Percentiles rank a stretch among this genome's conserved stretches.
Evolutionary conservation across 2,888 invertebrate species (phyloP).

Genomic region (Osmoderma eremita): DNA sequence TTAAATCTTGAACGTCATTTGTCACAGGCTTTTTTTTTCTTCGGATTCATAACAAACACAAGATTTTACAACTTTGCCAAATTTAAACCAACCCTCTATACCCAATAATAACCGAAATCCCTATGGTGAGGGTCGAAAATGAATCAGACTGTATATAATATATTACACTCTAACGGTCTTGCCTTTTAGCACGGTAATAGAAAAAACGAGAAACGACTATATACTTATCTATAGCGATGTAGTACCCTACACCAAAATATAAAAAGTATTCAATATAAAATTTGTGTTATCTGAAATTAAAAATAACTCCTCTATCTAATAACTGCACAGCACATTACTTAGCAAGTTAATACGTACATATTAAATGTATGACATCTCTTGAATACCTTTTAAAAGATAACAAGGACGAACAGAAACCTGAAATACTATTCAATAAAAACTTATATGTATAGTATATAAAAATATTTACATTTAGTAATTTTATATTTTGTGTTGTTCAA

Average conservation of each 20-base stretch:
- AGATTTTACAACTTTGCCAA: too few species aligned
- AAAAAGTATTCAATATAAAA: not conserved
- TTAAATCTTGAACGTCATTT: too few species aligned
- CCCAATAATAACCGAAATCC: too few species aligned
- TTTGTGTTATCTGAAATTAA: not conserved
- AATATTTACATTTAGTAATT: conserved; percentile 40
- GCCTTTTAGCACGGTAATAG: too few species aligned
- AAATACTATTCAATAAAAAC: conserved; percentile 34
- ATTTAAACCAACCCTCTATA: too few species aligned
- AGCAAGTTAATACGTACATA: conserved; percentile 37
- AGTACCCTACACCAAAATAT: not conserved
- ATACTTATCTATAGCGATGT: not conserved
- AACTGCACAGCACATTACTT: conserved; percentile 42
- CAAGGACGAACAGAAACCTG: conserved; percentile 30
- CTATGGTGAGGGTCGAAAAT: too few species aligned
- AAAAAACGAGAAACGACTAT: not conserved
- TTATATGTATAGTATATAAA: conserved; percentile 30
- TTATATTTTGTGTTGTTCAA: conserved; percentile 22
- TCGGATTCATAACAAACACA: too few species aligned
- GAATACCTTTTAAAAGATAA: conserved; percentile 24
- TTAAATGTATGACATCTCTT: conserved; percentile 27
- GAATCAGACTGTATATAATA: too few species aligned
- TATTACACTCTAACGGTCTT: too few species aligned
- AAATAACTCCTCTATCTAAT: conserved; percentile 34
- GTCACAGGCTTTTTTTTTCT: too few species aligned